These are phyloP conservation scores for Drosophila birchii DNA, from an alignment of 2,888 invertebrate genomes.

Conservation along the genomic window DNA sequence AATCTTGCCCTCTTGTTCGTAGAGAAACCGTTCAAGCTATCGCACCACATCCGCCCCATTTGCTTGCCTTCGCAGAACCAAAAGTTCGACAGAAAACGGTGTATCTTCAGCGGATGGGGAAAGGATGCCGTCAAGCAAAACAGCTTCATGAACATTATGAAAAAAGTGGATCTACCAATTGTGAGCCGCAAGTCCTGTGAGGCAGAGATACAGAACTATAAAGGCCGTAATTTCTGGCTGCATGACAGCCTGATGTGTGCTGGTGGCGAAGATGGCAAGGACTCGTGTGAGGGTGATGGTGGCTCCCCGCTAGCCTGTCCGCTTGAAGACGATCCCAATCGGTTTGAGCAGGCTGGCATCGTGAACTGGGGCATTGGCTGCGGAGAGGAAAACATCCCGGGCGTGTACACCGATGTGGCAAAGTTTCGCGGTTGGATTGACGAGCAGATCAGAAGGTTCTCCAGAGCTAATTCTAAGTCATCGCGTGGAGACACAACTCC, in stretches of 20 bases:
- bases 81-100: constrained; percentile 34
- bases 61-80: constrained; percentile 31
- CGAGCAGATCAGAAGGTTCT: not conserved
- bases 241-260: constrained; percentile 90
- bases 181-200: constrained; percentile 86
- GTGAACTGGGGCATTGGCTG: constrained; percentile 94
- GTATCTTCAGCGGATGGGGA: constrained; percentile 82
- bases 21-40: not conserved
- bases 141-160: constrained; percentile 87
- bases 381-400: constrained; percentile 86
- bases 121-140: constrained; percentile 43
- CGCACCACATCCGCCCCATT: constrained; percentile 41
- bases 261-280: constrained; percentile 89
- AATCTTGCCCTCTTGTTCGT: constrained; percentile 52
- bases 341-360: constrained; percentile 86
- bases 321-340: constrained; percentile 76
- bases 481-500: too few relatives aligned
- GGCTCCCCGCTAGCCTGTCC: constrained; percentile 92
- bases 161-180: constrained; percentile 89
- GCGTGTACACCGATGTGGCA: constrained; percentile 90
- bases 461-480: not conserved
- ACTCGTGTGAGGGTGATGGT: constrained; percentile 91
- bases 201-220: constrained; percentile 46
- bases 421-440: constrained; percentile 49
- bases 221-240: constrained; percentile 85